phyloP scores from a whole-genome alignment of 1,140 invertebrate genomes.

The Panulirus ornatus region DNA sequence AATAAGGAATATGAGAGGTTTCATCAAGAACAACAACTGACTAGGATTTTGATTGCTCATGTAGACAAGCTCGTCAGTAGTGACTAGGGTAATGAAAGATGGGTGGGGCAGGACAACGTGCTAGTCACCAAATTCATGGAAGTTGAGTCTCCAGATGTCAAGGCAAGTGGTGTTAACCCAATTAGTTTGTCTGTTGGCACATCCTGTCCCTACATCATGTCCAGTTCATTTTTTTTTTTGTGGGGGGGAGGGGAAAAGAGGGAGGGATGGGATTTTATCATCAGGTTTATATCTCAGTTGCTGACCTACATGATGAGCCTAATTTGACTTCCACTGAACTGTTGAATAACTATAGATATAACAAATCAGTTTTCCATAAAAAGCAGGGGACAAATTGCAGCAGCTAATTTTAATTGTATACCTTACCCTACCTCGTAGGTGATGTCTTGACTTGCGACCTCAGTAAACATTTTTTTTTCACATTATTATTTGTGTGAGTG shows the following conservation, averaged over 20 bases:
- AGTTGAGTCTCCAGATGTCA: conserved; percentile 49
- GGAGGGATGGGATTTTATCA: conserved; percentile 43
- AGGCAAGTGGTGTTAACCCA: conserved; percentile 4
- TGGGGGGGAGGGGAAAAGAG: too few species aligned
- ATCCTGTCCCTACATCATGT: conserved; percentile 45
- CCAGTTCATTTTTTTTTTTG: conserved; percentile 14
- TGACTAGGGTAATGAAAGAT: conserved; percentile 47
- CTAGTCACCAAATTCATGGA: conserved; percentile 64
- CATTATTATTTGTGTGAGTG: conserved; percentile 62
- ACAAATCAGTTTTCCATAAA: conserved; percentile 68
- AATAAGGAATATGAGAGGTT: conserved; percentile 10
- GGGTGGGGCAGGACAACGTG: conserved; percentile 48
- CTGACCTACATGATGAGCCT: conserved; percentile 69
- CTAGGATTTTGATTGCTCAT: conserved; percentile 56
- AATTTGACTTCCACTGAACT: conserved; percentile 72
- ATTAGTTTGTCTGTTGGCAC: conserved; percentile 38
- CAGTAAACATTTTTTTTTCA: conserved; percentile 70
- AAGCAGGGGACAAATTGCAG: conserved; percentile 72
- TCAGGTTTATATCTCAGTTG: conserved; percentile 66
- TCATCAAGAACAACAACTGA: conserved; percentile 57
- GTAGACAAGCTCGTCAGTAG: conserved; percentile 47
- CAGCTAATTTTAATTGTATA: conserved; percentile 72
- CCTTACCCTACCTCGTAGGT: conserved; percentile 73
- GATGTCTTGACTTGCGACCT: conserved; percentile 72
- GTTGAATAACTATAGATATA: conserved; percentile 69